phyloP scores from a whole-genome alignment of 2,888 invertebrate genomes.

The Pristionchus japonicus region DNA sequence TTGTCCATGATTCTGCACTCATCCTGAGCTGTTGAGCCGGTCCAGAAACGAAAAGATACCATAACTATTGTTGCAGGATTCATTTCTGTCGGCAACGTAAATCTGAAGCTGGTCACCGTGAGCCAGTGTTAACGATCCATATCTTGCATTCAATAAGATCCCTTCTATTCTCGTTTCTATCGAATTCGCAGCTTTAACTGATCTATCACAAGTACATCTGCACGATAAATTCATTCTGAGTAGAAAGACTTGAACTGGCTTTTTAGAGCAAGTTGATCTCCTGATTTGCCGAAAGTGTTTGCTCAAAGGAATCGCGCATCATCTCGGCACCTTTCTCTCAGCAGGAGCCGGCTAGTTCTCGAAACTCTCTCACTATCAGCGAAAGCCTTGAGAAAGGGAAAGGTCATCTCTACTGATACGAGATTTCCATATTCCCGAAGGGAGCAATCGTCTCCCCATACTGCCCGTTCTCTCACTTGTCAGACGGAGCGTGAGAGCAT shows the following conservation, averaged over 20 bases:
- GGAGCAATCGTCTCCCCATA: too few relatives aligned
- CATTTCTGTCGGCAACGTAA: neutral
- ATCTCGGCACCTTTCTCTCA: neutral
- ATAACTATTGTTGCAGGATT: neutral
- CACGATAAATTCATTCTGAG: too few relatives aligned
- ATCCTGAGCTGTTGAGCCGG: too few relatives aligned
- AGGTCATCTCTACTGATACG: constrained; percentile 8
- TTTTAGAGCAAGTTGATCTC: too few relatives aligned
- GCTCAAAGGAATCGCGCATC: too few relatives aligned
- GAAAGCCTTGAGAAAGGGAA: constrained; percentile 31
- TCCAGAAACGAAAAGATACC: neutral
- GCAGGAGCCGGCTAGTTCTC: neutral
- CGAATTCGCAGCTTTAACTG: too few relatives aligned
- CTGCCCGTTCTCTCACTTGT: too few relatives aligned
- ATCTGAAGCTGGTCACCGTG: neutral
- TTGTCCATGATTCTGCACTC: too few relatives aligned
- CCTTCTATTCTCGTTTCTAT: neutral
- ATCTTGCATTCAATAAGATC: neutral
- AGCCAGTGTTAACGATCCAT: neutral
- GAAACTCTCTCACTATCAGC: neutral
- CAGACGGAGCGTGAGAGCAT: too few relatives aligned
- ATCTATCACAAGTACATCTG: too few relatives aligned
- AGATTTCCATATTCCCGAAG: constrained; percentile 2
- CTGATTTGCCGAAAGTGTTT: too few relatives aligned
- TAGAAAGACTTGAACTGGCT: too few relatives aligned